Conservation (phyloP, 2,797 vertebrate genomes). For the Myripristis murdjan region DNA sequence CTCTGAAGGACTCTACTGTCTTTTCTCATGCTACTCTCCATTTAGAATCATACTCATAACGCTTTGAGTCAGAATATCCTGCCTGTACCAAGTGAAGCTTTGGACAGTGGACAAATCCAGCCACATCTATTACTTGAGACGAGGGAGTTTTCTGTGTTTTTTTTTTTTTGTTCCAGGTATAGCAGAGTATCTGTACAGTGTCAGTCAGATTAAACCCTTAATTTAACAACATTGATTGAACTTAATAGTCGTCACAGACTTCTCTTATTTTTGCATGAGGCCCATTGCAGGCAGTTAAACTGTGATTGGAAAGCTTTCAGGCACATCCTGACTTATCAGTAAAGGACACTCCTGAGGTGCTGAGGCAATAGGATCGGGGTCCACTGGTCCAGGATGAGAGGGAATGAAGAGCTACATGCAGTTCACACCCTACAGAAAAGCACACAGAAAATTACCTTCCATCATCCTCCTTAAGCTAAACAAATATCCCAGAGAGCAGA, state of each 20-base stretch:
- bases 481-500: background rate
- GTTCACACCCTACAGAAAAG: background rate
- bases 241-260: background rate
- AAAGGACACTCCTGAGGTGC: background rate
- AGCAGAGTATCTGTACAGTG: background rate
- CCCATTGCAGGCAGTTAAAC: background rate
- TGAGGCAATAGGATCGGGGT: background rate
- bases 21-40: conserved; percentile 6
- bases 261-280: background rate
- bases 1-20: conserved; percentile 15
- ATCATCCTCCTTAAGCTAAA: background rate
- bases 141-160: background rate
- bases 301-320: conserved; percentile 4
- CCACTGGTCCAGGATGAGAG: background rate
- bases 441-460: background rate
- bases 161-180: background rate
- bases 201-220: background rate
- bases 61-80: background rate
- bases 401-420: background rate
- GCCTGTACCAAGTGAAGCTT: background rate
- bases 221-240: background rate
- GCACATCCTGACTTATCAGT: background rate
- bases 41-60: conserved; percentile 3
- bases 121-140: background rate
- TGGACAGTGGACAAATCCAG: background rate